Evolutionary conservation across 2,113 vertebrate species (phyloP).

Genomic region (Gasterosteus aculeatus): DNA sequence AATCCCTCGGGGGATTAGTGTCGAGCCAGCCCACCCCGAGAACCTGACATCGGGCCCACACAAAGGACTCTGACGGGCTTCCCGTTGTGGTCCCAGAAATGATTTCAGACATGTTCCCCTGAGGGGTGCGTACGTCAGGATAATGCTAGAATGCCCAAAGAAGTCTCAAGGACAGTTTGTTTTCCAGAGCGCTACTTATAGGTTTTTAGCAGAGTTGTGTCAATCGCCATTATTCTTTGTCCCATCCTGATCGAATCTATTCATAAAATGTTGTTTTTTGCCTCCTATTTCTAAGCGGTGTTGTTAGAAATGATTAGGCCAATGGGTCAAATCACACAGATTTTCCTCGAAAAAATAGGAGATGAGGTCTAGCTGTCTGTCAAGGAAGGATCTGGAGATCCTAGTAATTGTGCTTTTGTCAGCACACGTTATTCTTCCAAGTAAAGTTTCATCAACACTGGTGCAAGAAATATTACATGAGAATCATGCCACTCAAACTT

Average conservation of each 20-base stretch:
- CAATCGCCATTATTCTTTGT: background rate
- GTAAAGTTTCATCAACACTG: slow-evolving; percentile 4
- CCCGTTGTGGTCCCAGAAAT: slow-evolving; percentile 37
- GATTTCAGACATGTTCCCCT: slow-evolving; percentile 18
- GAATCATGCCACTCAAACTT: background rate
- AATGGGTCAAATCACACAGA: background rate
- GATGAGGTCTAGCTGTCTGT: background rate
- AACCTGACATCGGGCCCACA: slow-evolving; percentile 52
- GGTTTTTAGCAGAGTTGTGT: background rate
- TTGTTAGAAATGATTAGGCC: background rate
- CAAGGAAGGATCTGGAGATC: background rate
- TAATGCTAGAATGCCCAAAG: slow-evolving; percentile 9
- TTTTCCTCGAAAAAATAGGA: background rate
- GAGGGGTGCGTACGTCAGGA: slow-evolving; percentile 11
- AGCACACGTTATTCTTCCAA: slow-evolving; percentile 23
- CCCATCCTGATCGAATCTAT: background rate
- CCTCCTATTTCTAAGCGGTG: background rate
- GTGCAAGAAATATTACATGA: background rate
- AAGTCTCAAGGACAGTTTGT: background rate
- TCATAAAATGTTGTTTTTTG: background rate
- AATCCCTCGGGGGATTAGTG: slow-evolving; percentile 65
- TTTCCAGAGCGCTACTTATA: background rate
- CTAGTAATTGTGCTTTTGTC: background rate
- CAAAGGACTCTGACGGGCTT: slow-evolving; percentile 53
- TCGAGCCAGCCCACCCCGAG: slow-evolving; percentile 63